A percentile compares a stretch with the other conserved stretches of the same genome.
Evolutionary conservation across 1,140 invertebrate species (phyloP).

Genomic region (Yoshiicerus persimilis): DNA sequence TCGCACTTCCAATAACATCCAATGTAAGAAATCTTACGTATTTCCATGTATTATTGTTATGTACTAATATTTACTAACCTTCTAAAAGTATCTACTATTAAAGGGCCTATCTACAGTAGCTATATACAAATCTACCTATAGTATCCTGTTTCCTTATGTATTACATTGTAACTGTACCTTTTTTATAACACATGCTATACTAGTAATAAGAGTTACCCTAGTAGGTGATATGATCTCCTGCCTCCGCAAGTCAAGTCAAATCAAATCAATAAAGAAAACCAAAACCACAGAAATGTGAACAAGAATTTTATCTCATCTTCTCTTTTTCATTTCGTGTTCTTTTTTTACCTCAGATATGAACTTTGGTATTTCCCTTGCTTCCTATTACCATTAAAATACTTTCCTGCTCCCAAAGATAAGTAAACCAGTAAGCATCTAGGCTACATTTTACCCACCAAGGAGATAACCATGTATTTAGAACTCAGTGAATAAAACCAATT

Average conservation of each 20-base stretch:
- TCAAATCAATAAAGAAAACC: constrained; percentile 1
- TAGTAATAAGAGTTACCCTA: not conserved
- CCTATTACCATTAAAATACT: not conserved
- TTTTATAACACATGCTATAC: not conserved
- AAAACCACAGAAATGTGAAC: not conserved
- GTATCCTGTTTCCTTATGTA: not conserved
- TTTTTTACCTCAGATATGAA: not conserved
- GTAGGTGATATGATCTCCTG: not conserved
- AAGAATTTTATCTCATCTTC: not conserved
- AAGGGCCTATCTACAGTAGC: too few relatives aligned
- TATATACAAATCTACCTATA: too few relatives aligned
- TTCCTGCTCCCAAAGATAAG: not conserved
- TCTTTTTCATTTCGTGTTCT: not conserved
- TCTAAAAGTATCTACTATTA: not conserved
- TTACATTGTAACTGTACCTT: not conserved
- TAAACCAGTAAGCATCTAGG: not conserved
- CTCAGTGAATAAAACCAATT: too few relatives aligned
- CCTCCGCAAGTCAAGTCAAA: not conserved
- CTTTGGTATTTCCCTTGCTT: not conserved
- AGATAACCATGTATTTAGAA: too few relatives aligned
- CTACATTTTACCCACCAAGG: too few relatives aligned
- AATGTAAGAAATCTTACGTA: not conserved
- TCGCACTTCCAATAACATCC: not conserved
- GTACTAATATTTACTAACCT: not conserved
- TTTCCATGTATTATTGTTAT: not conserved